Evolutionary conservation across 2,888 invertebrate species (phyloP), one percentile per base, ranked within the genome.

Genomic region (Teleiodes luculella): DNA sequence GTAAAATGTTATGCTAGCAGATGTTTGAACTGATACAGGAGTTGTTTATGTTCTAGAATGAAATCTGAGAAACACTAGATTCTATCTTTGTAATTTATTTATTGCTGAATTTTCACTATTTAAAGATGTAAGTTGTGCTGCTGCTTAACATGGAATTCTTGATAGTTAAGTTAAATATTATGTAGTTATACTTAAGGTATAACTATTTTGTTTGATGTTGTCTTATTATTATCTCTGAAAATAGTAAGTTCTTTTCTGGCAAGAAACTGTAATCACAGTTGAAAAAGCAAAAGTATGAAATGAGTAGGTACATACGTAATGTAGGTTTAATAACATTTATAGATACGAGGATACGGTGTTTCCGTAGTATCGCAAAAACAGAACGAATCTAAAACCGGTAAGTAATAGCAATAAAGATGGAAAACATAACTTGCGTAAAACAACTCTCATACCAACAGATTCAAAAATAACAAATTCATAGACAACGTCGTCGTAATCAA

Each of bases 381-480:
- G 18, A 41, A 41, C 39, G 18, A 41, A 10, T 10, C 39, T 8
- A 18, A 18, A 2, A 41, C 16, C 14, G 7, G 14, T 14, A 39
- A 39, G 18, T 37, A 37, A 18, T 16, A 37, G 10, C 18, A 41
- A 18, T 18, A 41, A 41, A 3, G 11, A 41, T 11, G 18, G 18
- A 16, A 41, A 41, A 41, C 18, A 41, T 2, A 41, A 11, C 18
- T 41, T 28, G 43, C 43, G 43, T 43, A 43, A 43, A 43, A 41
- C 39, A 18, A 18, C 39, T 43, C 13, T 43, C 43, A 20, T 20
- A 43, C 20, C 43, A 43, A 20, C 11, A 28, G 35, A 48, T 20
- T 20, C 48, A 28, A 30, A 28, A 30, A 48, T 48, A 48, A 48
- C 48, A 20, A 48, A 48, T 35, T 48, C 48, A 50, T 37, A 48